Base-by-base conservation (phyloP, 2,888 invertebrate genomes). In the Cristatella mucedo region DNA sequence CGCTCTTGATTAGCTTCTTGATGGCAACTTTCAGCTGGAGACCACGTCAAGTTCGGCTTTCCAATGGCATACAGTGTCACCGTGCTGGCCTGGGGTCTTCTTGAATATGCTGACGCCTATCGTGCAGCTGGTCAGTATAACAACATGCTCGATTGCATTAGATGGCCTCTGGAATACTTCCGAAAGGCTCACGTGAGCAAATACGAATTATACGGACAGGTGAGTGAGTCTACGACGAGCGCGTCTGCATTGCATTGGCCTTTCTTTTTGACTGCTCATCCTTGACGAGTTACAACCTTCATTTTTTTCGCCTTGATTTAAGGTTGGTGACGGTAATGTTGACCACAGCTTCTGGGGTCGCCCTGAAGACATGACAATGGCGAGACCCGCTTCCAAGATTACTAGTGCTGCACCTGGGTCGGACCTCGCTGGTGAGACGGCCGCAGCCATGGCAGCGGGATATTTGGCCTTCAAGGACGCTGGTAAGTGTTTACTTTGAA, bases 281-380 rank as follows among this genome's bases (percentile, higher is more conserved):
- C n/a, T n/a, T n/a, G n/a, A n/a, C n/a, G n/a, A n/a, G n/a, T n/a
- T n/a, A n/a, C n/a, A n/a, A n/a, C n/a, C n/a, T n/a, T n/a, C n/a
- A n/a, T n/a, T n/a, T n/a, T n/a, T n/a, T n/a, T n/a, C n/a, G n/a
- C n/a, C n/a, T n/a, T n/a, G n/a, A n/a, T n/a, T n/a, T n/a, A n/a
- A 55, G 55, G 55, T 56, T 19, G 55, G 53, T 6, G 51, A 56
- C 50, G 74, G 74, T 38, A 55, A 62, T 15, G 52, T 68, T 9
- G 75, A 75, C 49, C 74, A 75, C 49, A 57, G 61, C 1, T 74
- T 66, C 53, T 76, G 75, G 75, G 74, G 74, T 3, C 59, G 74
- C 40, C 74, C 75, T 2, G 75, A 75, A 56, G 74, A 75, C 33
- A 59, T 55, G 55, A 70, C 70, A 43, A 72, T 68, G 59, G 60